These are phyloP conservation scores for Griposia aprilina DNA, from an alignment of 2,888 invertebrate genomes.

Conservation along the genomic window DNA sequence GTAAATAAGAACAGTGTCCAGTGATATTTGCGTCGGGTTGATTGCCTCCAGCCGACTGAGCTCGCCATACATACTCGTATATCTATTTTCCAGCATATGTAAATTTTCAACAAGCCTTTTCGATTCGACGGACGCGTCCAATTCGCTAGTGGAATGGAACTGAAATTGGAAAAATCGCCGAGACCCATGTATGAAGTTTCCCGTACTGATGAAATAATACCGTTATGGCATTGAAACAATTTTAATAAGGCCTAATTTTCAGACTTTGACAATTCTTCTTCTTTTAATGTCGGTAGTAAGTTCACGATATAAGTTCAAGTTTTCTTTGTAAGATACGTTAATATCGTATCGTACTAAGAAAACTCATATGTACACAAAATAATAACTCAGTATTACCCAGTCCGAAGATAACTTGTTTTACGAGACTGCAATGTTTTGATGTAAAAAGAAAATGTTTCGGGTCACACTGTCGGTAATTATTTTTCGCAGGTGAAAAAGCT, in stretches of 20 bases:
- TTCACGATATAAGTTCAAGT: not conserved
- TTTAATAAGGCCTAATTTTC: conserved; percentile 2
- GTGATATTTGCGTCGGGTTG: conserved; percentile 82
- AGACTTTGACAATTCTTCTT: not conserved
- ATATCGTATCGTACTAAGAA: no score
- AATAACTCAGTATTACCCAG: not conserved
- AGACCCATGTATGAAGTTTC: conserved; percentile 73
- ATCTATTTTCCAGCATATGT: conserved; percentile 84
- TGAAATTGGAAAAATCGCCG: conserved; percentile 86
- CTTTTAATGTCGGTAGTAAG: not conserved
- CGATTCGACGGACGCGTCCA: conserved; percentile 85
- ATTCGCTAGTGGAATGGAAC: conserved; percentile 83
- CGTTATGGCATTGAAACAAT: conserved; percentile 26
- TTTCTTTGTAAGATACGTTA: not conserved
- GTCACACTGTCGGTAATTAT: not conserved
- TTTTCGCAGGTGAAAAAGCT: not conserved
- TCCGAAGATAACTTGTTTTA: not conserved
- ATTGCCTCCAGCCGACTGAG: conserved; percentile 81
- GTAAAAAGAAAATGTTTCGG: not conserved
- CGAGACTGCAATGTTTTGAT: not conserved
- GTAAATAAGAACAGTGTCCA: conserved; percentile 77
- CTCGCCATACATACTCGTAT: conserved; percentile 71
- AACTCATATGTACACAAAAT: not conserved
- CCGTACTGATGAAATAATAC: conserved; percentile 64
- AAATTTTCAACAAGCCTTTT: conserved; percentile 89